A percentile compares a stretch with the other conserved stretches of the same genome.
Conservation (phyloP, 2,797 vertebrate genomes). For the Cyclura pinguis region DNA sequence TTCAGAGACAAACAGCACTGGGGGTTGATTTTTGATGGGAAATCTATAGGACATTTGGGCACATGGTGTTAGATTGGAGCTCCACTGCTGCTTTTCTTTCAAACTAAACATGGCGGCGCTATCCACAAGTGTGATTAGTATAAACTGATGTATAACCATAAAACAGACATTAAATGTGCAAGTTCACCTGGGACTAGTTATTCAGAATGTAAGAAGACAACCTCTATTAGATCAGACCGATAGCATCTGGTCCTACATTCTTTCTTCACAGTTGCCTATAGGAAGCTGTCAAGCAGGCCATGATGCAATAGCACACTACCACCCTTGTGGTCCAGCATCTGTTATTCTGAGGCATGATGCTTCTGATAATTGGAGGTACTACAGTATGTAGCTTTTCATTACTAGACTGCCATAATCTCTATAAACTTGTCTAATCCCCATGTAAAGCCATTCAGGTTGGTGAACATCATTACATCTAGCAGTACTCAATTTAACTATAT, state of each 20-base stretch:
- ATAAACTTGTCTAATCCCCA: background rate
- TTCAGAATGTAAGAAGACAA: background rate
- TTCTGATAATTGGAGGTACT: background rate
- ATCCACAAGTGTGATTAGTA: background rate
- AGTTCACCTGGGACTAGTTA: background rate
- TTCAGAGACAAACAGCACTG: background rate
- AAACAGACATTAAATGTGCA: background rate
- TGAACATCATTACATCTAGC: background rate
- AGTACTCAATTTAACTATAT: background rate
- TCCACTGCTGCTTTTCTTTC: background rate
- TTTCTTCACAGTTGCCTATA: background rate
- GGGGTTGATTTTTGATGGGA: background rate
- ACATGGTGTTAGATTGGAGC: background rate
- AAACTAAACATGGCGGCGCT: background rate
- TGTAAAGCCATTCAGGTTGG: background rate
- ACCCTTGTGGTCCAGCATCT: background rate
- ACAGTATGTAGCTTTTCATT: background rate
- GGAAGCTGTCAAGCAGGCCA: background rate
- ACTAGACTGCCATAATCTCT: background rate
- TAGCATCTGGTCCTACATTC: background rate
- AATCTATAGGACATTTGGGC: background rate
- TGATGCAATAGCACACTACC: background rate
- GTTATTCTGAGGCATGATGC: background rate
- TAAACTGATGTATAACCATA: background rate
- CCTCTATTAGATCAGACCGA: background rate